Conservation (phyloP, 2,888 invertebrate genomes). For the Tridacna gigas region DNA sequence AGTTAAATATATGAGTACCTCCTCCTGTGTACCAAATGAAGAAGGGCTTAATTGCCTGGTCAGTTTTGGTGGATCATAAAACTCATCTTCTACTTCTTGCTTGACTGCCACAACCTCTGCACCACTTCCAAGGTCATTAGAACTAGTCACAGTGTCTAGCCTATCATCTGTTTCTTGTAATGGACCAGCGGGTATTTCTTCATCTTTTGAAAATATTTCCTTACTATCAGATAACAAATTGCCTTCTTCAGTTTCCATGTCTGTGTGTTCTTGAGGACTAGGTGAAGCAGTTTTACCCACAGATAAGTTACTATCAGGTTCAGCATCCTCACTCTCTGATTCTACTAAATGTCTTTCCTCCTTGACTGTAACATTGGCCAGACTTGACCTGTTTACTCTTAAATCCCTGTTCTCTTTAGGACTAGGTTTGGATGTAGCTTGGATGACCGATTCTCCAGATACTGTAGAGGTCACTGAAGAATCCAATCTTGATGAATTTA, state of each 20-base stretch:
- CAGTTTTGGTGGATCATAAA: slow-evolving; percentile 26
- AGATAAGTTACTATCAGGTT: neutral
- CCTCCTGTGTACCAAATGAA: neutral
- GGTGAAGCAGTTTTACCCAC: neutral
- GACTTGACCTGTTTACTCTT: neutral
- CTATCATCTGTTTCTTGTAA: slow-evolving; percentile 12
- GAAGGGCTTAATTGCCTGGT: neutral
- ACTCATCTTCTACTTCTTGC: slow-evolving; percentile 44
- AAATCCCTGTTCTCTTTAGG: neutral
- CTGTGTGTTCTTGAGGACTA: neutral
- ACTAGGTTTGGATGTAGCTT: neutral
- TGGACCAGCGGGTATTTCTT: slow-evolving; percentile 26
- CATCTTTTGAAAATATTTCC: slow-evolving; percentile 39
- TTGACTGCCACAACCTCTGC: slow-evolving; percentile 29
- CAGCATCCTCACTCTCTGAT: neutral
- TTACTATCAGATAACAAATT: slow-evolving; percentile 33
- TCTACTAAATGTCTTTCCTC: neutral
- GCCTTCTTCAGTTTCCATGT: slow-evolving; percentile 32
- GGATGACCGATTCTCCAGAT: slow-evolving; percentile 3
- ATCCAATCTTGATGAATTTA: slow-evolving; percentile 6
- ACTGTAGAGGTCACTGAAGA: neutral
- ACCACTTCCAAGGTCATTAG: neutral
- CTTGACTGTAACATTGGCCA: neutral
- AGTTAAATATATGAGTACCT: neutral
- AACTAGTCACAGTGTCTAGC: slow-evolving; percentile 31